These are phyloP conservation scores for Rhodinocichla rosea DNA, from an alignment of 2,113 vertebrate genomes.

Conservation along the genomic window DNA sequence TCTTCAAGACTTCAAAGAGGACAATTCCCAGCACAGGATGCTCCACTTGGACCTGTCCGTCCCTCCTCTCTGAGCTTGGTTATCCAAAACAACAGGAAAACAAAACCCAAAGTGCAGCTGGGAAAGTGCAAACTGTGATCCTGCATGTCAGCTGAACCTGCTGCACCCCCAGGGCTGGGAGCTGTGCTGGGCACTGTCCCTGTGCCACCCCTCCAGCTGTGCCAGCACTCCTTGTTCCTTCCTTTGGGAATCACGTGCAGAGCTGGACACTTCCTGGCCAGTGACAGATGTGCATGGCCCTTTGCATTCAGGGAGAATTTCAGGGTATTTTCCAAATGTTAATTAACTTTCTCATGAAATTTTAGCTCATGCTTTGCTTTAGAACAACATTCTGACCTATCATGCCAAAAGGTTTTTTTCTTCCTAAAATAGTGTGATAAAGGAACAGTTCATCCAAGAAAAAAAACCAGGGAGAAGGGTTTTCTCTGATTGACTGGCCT, in stretches of 20 bases:
- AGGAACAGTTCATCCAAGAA: neutral
- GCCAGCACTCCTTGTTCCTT: neutral
- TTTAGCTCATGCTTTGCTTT: neutral
- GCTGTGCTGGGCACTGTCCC: neutral
- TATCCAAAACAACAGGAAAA: neutral
- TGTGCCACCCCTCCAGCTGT: neutral
- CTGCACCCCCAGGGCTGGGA: neutral
- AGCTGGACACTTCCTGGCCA: neutral
- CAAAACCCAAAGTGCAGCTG: neutral
- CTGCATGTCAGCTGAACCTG: neutral
- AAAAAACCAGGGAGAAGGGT: neutral
- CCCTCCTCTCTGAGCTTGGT: neutral
- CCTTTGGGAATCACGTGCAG: neutral
- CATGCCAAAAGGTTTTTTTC: neutral
- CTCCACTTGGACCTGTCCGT: neutral
- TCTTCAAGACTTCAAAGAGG: neutral
- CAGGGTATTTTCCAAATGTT: neutral
- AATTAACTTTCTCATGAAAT: neutral
- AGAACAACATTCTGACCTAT: neutral
- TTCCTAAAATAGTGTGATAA: neutral
- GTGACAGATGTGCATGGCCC: neutral
- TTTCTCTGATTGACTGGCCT: constrained; percentile 51
- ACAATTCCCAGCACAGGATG: neutral
- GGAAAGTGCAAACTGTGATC: neutral
- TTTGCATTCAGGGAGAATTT: neutral